phyloP scores from a whole-genome alignment of 2,113 vertebrate species.

The Nesospiza acunhae region DNA sequence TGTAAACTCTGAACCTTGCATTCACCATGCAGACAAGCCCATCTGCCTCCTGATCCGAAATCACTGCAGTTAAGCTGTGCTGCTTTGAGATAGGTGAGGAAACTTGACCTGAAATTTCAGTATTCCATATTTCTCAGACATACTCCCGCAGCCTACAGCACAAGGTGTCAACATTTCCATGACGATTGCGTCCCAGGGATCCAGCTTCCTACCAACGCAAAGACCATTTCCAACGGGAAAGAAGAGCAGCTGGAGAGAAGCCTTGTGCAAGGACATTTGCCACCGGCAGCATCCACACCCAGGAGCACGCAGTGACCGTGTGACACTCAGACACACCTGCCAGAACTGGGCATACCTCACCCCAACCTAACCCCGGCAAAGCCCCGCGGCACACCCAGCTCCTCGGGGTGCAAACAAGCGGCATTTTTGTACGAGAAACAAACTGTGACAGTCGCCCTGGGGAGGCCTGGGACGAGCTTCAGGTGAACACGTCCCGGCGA shows the following conservation, averaged over 20 bases:
- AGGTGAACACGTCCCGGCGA: not conserved
- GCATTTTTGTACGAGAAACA: fast-evolving
- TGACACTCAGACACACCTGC: fast-evolving
- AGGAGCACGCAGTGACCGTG: fast-evolving
- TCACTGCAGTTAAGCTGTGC: not conserved
- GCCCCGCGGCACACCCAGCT: fast-evolving
- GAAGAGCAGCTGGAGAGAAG: too few species aligned
- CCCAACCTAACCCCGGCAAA: fast-evolving
- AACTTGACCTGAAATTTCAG: not conserved
- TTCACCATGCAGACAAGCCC: not conserved
- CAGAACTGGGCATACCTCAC: too few species aligned
- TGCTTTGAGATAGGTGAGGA: not conserved
- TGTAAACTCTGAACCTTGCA: not conserved
- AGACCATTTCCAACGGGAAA: fast-evolving
- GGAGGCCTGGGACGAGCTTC: not conserved
- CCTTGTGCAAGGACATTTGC: not conserved
- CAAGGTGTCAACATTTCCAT: not conserved
- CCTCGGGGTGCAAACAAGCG: fast-evolving
- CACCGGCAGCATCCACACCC: fast-evolving
- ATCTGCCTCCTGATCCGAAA: not conserved
- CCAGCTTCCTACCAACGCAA: not conserved
- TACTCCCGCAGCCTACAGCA: not conserved
- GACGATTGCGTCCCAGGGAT: not conserved
- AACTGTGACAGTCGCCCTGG: not conserved
- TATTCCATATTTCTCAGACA: not conserved